These are phyloP conservation scores for Vimba vimba DNA, from an alignment of 2,113 vertebrate species.

Conservation along the genomic window DNA sequence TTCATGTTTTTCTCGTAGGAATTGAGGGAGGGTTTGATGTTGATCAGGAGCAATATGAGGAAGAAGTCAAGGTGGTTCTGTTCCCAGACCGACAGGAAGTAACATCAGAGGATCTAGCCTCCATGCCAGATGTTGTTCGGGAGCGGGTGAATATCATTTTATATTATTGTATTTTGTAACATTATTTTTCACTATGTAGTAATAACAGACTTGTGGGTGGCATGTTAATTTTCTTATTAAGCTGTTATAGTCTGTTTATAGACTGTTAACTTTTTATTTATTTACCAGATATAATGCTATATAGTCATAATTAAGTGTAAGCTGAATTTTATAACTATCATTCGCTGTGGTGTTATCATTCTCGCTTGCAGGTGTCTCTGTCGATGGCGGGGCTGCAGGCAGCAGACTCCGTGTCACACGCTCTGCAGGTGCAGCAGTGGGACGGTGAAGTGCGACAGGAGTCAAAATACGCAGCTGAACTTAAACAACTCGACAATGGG, in stretches of 20 bases:
- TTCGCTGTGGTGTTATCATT: background rate
- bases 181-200: background rate
- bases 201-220: background rate
- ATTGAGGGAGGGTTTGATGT: conserved; percentile 97
- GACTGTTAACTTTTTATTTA: too few species aligned
- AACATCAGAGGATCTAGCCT: conserved; percentile 84
- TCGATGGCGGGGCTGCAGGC: conserved; percentile 89
- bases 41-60: conserved; percentile 92
- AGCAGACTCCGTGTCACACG: conserved; percentile 92
- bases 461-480: conserved; percentile 87
- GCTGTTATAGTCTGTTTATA: too few species aligned
- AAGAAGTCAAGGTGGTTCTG: conserved; percentile 94
- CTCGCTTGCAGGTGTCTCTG: conserved; percentile 83
- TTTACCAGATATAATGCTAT: too few species aligned
- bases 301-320: background rate
- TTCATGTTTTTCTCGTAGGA: conserved; percentile 73
- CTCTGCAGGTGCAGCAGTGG: conserved; percentile 96
- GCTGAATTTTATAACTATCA: background rate
- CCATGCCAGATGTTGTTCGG: conserved; percentile 89
- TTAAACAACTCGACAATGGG: conserved; percentile 92
- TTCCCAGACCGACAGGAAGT: conserved; percentile 93
- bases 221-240: too few species aligned
- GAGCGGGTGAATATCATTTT: conserved; percentile 84
- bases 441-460: conserved; percentile 95
- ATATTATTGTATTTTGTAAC: background rate